Evolutionary conservation across 2,888 invertebrate species (phyloP), one percentile per base, ranked within the genome.

Genomic region (Beris chalybata): DNA sequence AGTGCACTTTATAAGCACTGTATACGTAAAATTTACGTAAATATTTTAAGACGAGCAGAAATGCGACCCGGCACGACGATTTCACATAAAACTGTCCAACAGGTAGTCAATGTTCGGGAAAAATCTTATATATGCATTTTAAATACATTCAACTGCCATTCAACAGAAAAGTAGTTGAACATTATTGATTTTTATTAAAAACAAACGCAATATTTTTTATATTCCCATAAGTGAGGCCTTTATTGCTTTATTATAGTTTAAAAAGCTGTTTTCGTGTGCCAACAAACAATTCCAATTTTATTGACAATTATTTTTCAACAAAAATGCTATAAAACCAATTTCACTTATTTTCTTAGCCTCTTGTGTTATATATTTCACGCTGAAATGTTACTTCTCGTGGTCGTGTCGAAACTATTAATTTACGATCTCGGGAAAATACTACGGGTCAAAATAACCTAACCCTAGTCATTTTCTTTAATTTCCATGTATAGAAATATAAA

Each of bases 221-320:
- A 22, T 22, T 2, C 22, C 3, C 22, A 3, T 54, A 48, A n/a
- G 22, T 22, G 22, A 22, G 22, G 22, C 22, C 22, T 22, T 22
- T 22, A 1, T 22, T 22, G 22, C 22, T 22, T 22, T 56, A 38
- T 56, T 11, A 22, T 43, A 9, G 13, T 38, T 61, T 61, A 50
- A 61, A 52, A 61, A 52, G n/a, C 52, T 4, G 50, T 61, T 43
- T 38, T 9, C 38, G 15, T n/a, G n/a, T 59, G n/a, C 9, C 12
- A 48, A n/a, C 13, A 61, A 15, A 50, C 12, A 61, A 38, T 52
- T 15, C 43, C 50, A 5, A 5, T 4, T 61, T 52, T 61, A 61
- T 52, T 38, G 61, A 12, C 38, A 50, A 61, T 61, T 61, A 61
- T 61, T 52, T 61, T 50, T 52, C 38, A 31, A 61, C 61, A 61